Base-by-base conservation (phyloP, 2,797 vertebrate genomes). In the Betta splendens region DNA sequence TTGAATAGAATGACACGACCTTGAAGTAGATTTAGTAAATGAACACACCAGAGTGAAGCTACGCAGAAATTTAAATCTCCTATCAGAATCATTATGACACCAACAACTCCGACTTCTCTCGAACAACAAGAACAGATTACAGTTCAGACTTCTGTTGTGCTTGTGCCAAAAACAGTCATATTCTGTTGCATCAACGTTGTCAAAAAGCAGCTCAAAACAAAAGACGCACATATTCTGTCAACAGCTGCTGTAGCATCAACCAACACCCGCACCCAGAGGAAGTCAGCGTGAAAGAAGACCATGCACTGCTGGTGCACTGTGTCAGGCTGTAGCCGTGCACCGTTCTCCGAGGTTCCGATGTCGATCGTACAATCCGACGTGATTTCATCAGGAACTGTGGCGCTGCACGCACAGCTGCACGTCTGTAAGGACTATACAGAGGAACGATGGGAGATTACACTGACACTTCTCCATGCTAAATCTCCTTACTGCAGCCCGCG, bases 401-500 rank as follows among this genome's bases (percentile, higher is more conserved):
- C 32, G 28, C 29, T 12, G 29, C 1, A 39, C 28, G 66, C 37
- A 58, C 36, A 68, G 16, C 33, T 67, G 20, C 37, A 52, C 25
- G 29, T 50, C 47, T 45, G 36, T 47, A 50, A 75, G 55, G 47
- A 50, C 64, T 58, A 73, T 52, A 75, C 21, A 59, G 54, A 68
- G 42, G 72, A 59, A 74, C 48, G 67, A 68, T 46, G 37, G 21
- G 56, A 87, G 80, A 85, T 88, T 87, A 88, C 71, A 74, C 62
- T 49, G 60, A 68, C 78, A 71, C 81, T 80, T 80, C 67, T 68
- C 62, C 78, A 75, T 32, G 53, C 65, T 75, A 86, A 90, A 89
- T 86, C 80, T 81, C 57, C 79, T 88, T 81, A 79, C 73, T 69
- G 76, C 78, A 82, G 79, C 75, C 71, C 61, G 66, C 59, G 26